Evolutionary conservation across 2,888 invertebrate genomes (phyloP).

Genomic region (Smittia aterrima): DNA sequence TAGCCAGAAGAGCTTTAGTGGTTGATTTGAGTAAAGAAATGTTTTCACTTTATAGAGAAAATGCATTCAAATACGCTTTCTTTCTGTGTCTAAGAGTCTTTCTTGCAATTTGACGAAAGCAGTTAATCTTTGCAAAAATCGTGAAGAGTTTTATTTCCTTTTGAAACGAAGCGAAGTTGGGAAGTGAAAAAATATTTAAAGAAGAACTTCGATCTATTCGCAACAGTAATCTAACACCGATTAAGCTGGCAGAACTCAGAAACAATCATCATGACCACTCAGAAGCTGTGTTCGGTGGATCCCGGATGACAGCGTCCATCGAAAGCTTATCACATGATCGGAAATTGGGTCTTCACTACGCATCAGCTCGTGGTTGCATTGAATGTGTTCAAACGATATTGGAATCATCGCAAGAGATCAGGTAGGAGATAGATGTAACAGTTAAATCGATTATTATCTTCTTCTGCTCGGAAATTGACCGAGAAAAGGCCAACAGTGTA

Average conservation of each 20-base stretch:
- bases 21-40: not conserved
- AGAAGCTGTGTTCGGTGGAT: not conserved
- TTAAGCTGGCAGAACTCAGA: conserved; percentile 11
- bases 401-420: conserved; percentile 74
- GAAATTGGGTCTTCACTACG: conserved; percentile 82
- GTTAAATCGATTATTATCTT: not conserved
- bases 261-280: conserved; percentile 26
- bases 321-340: conserved; percentile 52
- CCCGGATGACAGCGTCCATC: conserved; percentile 13
- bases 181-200: not conserved
- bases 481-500: not conserved
- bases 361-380: conserved; percentile 80
- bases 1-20: not conserved
- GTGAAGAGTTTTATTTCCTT: too few species aligned
- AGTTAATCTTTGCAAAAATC: not conserved
- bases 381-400: conserved; percentile 80
- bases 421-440: conserved; percentile 63
- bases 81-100: not conserved
- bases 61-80: not conserved
- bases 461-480: not conserved
- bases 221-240: not conserved
- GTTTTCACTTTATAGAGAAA: conserved; percentile 23
- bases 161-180: too few species aligned
- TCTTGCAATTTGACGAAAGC: not conserved
- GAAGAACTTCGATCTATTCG: not conserved